Base-by-base conservation (phyloP, 2,113 vertebrate species). In the Rhinogobius similis region DNA sequence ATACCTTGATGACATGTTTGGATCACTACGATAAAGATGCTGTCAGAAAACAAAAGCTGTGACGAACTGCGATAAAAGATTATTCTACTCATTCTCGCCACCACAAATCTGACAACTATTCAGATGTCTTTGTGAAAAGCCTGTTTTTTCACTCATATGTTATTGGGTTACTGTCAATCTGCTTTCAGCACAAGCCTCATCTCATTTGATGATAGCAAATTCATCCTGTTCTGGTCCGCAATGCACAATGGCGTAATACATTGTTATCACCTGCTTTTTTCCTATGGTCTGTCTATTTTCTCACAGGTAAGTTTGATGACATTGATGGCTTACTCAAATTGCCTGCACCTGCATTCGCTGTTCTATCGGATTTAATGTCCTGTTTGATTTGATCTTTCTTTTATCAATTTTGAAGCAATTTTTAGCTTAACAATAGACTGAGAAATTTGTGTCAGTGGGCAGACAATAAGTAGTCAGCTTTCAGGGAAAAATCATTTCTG, bases 91-190 rank as follows among this genome's bases (percentile, higher is more conserved):
- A 77, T 78, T 85, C 68, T 79, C 48, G 58, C 73, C 84, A 75
- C 80, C 77, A 84, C 72, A 86, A 86, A 76, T 74, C 73, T 87
- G 86, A 82, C 88, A 82, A 82, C 82, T 82, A 86, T 81, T 88
- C 77, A 89, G 88, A 88, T 82, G 58, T 72, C 83, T 84, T 87
- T 70, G 77, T 76, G 67, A 68, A 83, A 85, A 61, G 68, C 67
- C 4, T 75, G 67, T 82, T 83, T 75, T 77, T 65, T 73, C 68
- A 39, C 59, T 75, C 66, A 2, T 48, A 6, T 36, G 62, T 77
- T 84, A 80, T 86, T 84, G 79, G 69, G 64, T 79, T 78, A 78
- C 86, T 85, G 83, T 87, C 75, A 75, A 26, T 78, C 71, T 70
- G 21, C 77, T 58, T 2, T 21, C 43, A 7, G 73, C 23, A 16